Evolutionary conservation across 1,140 invertebrate genomes (phyloP).

Genomic region (Orius insidiosus): DNA sequence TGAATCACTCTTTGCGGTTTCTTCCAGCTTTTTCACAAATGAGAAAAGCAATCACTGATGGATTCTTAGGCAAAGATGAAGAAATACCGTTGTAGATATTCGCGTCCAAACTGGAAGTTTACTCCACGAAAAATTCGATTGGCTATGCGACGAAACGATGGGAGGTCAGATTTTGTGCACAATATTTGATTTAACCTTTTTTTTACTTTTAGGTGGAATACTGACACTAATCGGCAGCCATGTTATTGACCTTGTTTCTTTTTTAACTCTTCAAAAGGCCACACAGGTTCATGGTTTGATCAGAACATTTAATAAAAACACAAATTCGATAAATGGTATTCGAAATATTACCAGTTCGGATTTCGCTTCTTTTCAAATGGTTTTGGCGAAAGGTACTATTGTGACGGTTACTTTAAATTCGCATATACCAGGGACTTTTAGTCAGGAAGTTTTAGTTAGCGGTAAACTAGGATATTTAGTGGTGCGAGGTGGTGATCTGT

Average conservation of each 20-base stretch:
- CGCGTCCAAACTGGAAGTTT: slow-evolving; percentile 74
- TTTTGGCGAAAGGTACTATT: slow-evolving; percentile 62
- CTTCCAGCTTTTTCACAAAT: slow-evolving; percentile 74
- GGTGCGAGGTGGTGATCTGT: slow-evolving; percentile 58
- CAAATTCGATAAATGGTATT: slow-evolving; percentile 73
- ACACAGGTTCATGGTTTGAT: slow-evolving; percentile 75
- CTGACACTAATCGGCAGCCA: slow-evolving; percentile 85
- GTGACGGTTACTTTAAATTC: slow-evolving; percentile 80
- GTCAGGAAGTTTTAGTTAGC: slow-evolving; percentile 59
- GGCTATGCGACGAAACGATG: slow-evolving; percentile 91
- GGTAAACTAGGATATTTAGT: slow-evolving; percentile 56
- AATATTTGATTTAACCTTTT: too few species aligned
- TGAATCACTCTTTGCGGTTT: slow-evolving; percentile 84
- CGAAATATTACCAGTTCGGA: slow-evolving; percentile 84
- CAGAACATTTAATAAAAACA: slow-evolving; percentile 76
- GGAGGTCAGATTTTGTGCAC: slow-evolving; percentile 32
- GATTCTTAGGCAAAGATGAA: slow-evolving; percentile 47
- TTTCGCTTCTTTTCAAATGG: slow-evolving; percentile 91
- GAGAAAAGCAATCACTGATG: slow-evolving; percentile 39
- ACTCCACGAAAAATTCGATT: slow-evolving; percentile 57
- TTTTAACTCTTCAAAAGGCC: slow-evolving; percentile 65
- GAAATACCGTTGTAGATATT: slow-evolving; percentile 71
- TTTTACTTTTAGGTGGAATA: slow-evolving; percentile 47
- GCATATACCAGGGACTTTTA: slow-evolving; percentile 45
- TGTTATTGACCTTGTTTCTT: slow-evolving; percentile 80